These are phyloP conservation scores for Mesorhabditis belari DNA, from an alignment of 2,888 invertebrate genomes.

Conservation along the genomic window DNA sequence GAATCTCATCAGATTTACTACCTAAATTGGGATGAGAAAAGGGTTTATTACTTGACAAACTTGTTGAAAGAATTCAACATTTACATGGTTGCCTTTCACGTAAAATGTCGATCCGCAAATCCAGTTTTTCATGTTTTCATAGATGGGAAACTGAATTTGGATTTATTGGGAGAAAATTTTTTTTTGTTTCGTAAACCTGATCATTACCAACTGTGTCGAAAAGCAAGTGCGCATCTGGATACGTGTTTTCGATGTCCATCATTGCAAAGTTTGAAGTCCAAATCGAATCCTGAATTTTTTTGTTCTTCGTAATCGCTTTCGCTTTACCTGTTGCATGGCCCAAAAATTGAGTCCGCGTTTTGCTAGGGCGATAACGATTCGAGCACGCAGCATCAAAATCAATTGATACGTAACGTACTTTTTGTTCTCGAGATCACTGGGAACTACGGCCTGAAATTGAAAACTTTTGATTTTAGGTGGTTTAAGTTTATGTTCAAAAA, in stretches of 20 bases:
- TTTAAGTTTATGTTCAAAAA: background rate
- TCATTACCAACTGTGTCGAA: conserved; percentile 34
- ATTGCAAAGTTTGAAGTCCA: conserved; percentile 28
- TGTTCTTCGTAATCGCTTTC: background rate
- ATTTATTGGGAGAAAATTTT: background rate
- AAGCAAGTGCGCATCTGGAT: conserved; percentile 15
- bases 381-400: conserved; percentile 18
- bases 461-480: background rate
- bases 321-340: conserved; percentile 32
- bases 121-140: conserved; percentile 28
- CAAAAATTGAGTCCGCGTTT: conserved; percentile 20
- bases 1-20: conserved; percentile 19
- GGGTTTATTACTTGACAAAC: background rate
- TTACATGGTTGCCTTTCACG: conserved; percentile 17
- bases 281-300: conserved; percentile 15
- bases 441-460: conserved; percentile 6
- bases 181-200: conserved; percentile 10
- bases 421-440: conserved; percentile 17
- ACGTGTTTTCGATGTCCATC: conserved; percentile 20
- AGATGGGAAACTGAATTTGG: conserved; percentile 16
- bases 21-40: conserved; percentile 8
- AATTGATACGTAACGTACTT: conserved; percentile 27
- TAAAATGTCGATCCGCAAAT: conserved; percentile 37
- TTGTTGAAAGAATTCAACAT: conserved; percentile 19
- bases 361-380: conserved; percentile 21